Base-by-base conservation (phyloP, 2,888 invertebrate genomes). In the Harpalus rufipes region DNA sequence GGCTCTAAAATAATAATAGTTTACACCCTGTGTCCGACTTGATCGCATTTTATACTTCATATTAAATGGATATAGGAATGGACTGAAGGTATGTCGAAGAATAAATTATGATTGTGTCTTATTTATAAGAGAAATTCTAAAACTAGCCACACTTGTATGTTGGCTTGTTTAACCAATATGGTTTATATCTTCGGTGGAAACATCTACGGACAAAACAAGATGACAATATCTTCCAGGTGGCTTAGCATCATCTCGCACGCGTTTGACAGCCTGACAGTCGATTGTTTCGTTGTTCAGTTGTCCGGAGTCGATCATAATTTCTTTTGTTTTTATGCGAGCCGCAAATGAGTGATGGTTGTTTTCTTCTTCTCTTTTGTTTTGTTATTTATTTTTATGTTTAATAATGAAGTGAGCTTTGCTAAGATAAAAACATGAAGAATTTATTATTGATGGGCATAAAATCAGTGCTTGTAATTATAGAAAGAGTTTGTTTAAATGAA, bases 241-340 rank as follows among this genome's bases (percentile, higher is more conserved):
- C 68, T 32, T 39, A n/a, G 25, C 63, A n/a, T n/a, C 39, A 63
- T 25, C 68, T 32, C 68, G 68, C 68, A 32, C 68, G 39, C 63
- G 63, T 18, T 21, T 63, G 63, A 63, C 63, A 63, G 25, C 14
- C 39, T 25, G 68, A 68, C 68, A 68, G 68, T 32, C 68, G 39
- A 68, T 68, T 68, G 68, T 68, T 68, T 39, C 68, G 14, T 68
- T 44, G 72, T 74, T 44, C 44, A 16, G 18, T 14, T 44, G 44
- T 21, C 21, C 72, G 72, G 16, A 16, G 51, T 44, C 41, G 80
- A 80, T 80, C 59, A 80, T 80, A 80, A 80, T 80, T 80, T 80
- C 80, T 61, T 80, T 80, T 80, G 80, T 80, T 80, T 80, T 80
- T 80, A 80, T 80, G 80, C 80, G 59, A 59, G 63, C 61, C 39